These are phyloP conservation scores for Zaprionus ghesquierei DNA, from an alignment of 1,140 invertebrate species.

Conservation along the genomic window DNA sequence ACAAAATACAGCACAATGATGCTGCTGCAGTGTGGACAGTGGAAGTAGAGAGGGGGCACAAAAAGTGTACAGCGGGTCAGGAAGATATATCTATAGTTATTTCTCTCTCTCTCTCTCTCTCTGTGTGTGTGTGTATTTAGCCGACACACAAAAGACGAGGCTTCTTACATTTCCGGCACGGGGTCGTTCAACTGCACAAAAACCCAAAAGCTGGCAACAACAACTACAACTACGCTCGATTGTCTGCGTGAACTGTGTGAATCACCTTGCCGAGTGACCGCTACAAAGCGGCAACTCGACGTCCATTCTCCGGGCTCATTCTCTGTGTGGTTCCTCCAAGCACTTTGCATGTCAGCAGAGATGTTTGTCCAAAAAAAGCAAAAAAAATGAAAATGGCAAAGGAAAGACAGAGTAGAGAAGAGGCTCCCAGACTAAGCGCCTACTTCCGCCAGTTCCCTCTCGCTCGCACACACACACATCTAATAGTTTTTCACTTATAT, in stretches of 20 bases:
- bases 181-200: constrained; percentile 18
- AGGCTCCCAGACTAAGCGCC: constrained; percentile 16
- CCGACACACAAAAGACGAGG: not conserved
- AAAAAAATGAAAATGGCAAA: not conserved
- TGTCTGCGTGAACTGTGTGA: constrained; percentile 4
- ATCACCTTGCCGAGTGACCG: constrained; percentile 25
- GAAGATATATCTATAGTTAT: constrained; percentile 3
- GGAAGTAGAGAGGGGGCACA: not conserved
- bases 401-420: not conserved
- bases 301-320: constrained; percentile 2
- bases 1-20: constrained; percentile 19
- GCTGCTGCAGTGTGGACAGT: too few species aligned
- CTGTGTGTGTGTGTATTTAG: constrained; percentile 24
- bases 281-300: constrained; percentile 15
- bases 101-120: too few species aligned
- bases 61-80: not conserved
- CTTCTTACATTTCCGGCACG: constrained; percentile 36
- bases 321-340: not conserved
- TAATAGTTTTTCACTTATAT: constrained; percentile 45
- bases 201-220: not conserved
- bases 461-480: not conserved
- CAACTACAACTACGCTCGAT: not conserved
- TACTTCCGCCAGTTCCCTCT: not conserved
- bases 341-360: constrained; percentile 21
- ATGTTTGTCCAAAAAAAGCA: constrained; percentile 1